These are phyloP conservation scores for Sylvia borin DNA, from an alignment of 2,797 vertebrate genomes.

Conservation along the genomic window DNA sequence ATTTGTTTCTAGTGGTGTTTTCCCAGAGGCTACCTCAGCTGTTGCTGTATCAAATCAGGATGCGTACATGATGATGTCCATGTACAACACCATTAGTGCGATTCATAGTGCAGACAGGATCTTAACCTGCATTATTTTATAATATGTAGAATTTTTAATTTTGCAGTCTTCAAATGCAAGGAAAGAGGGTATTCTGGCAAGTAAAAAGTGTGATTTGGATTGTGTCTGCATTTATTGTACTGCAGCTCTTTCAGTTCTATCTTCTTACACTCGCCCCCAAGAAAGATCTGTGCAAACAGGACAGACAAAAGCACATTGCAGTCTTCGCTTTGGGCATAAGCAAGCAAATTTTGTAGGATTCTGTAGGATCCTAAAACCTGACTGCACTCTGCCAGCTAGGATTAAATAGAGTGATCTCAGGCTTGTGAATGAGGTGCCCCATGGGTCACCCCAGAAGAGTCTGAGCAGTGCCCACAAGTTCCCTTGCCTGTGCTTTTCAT, in stretches of 20 bases:
- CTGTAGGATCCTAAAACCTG: background rate
- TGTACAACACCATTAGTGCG: background rate
- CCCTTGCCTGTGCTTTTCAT: background rate
- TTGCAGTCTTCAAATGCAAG: background rate
- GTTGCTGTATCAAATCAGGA: background rate
- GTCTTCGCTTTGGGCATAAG: background rate
- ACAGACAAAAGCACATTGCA: background rate
- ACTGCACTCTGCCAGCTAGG: background rate
- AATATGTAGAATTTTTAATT: background rate
- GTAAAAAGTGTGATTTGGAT: background rate
- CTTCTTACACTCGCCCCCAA: background rate
- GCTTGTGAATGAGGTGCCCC: background rate
- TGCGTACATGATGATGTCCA: background rate
- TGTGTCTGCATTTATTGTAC: background rate
- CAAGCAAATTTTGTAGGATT: background rate
- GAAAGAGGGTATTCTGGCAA: background rate
- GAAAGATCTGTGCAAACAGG: background rate
- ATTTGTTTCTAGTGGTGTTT: background rate
- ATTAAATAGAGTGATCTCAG: background rate
- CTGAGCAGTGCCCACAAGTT: background rate
- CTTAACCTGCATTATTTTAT: background rate
- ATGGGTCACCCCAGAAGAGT: accelerated
- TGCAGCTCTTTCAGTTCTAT: background rate
- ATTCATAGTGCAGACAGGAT: background rate
- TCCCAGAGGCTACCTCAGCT: background rate